Base-by-base conservation (phyloP, 2,888 invertebrate species). In the Amiota minor region DNA sequence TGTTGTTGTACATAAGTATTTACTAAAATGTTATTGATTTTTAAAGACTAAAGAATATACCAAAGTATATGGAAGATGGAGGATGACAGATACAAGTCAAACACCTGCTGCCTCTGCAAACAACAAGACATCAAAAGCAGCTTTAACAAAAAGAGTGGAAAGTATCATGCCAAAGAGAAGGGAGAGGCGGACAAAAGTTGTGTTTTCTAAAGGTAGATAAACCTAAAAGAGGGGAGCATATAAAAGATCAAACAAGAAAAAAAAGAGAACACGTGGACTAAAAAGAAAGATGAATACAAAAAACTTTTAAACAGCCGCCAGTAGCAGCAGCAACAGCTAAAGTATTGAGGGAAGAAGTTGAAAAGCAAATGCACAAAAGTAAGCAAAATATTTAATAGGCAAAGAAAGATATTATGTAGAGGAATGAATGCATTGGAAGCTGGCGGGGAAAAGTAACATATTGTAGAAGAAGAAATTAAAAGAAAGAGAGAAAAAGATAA, bases 51-150 rank as follows among this genome's bases (percentile, higher is more conserved):
- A 62, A 16, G n/a, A 62, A 62, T 35, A 16, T 16, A 53, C n/a
- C 14, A 53, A 53, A 53, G 53, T 16, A 53, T 35, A 35, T 35
- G 35, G 35, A 8, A 35, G 35, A 62, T 35, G 45, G 18, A 65
- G 35, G 47, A 65, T 65, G 65, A 6, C 35, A 2, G 23, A 76
- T 76, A 81, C 78, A 78, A 83, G 78, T 82, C 80, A 81, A 82
- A 71, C 82, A 82, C 83, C 82, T 82, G 82, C 83, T 53, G 20
- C 59, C n/a, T 59, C 23, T 18, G 9, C 6, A 53, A n/a, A 16
- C n/a, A 14, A 53, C 53, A 53, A 53, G 16, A 53, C 16, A 16
- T 9, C 16, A 16, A 53, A 14, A 53, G 53, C 53, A 53, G 53
- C 35, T 35, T 35, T 35, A 35, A 59, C 18, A 11, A 59, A 14